Percentiles rank a stretch among this genome's conserved stretches.
These are phyloP conservation scores for Cecidostiba fungosa DNA, from an alignment of 2,888 invertebrate genomes.

Conservation along the genomic window DNA sequence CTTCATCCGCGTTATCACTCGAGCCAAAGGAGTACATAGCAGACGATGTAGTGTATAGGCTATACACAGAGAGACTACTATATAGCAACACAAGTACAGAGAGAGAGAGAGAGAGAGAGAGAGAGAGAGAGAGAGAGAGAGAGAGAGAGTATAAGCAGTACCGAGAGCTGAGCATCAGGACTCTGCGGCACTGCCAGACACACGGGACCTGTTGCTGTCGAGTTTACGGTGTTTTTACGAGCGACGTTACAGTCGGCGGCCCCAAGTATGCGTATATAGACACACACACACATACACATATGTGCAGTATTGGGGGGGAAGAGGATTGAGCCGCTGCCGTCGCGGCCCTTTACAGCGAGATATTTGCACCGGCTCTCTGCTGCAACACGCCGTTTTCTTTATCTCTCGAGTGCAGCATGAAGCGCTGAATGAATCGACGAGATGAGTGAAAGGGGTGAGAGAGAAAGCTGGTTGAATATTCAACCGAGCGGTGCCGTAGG, in stretches of 20 bases:
- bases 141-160: background rate
- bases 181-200: constrained; percentile 69
- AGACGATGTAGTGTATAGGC: background rate
- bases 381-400: constrained; percentile 3
- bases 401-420: constrained; percentile 1
- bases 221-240: constrained; percentile 81
- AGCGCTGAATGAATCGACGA: constrained; percentile 5
- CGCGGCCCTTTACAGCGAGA: constrained; percentile 45
- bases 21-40: background rate
- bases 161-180: constrained; percentile 30
- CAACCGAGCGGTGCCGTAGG: background rate
- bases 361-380: constrained; percentile 48
- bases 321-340: constrained; percentile 7
- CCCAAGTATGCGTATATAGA: constrained; percentile 28
- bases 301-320: background rate
- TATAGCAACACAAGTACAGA: background rate
- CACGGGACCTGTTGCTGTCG: constrained; percentile 80
- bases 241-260: constrained; percentile 69
- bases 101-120: background rate
- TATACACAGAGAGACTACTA: constrained; percentile 30
- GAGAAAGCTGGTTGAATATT: background rate
- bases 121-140: constrained; percentile 5
- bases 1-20: constrained; percentile 3
- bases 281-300: background rate
- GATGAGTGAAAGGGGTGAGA: background rate